phyloP scores from a whole-genome alignment of 2,888 invertebrate species.

The Strigamia maritima region DNA sequence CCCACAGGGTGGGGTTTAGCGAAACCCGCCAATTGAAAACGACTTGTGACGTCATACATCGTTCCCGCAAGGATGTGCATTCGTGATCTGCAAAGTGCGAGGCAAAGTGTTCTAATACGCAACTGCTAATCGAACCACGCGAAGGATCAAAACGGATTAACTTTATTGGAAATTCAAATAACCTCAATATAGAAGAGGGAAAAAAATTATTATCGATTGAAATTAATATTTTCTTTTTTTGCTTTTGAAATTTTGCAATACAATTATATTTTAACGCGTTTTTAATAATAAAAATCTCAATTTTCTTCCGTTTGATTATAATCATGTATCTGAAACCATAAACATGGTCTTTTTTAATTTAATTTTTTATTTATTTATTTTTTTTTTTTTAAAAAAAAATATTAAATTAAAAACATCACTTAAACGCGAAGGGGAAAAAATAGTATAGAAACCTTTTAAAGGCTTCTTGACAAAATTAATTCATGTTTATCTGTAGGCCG shows the following conservation, averaged over 20 bases:
- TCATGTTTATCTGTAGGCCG: constrained; percentile 28
- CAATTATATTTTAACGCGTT: not conserved
- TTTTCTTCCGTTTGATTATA: not conserved
- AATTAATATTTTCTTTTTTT: not conserved
- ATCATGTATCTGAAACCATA: not conserved
- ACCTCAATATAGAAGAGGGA: not conserved
- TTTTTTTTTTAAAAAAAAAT: no score
- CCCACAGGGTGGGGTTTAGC: constrained; percentile 29
- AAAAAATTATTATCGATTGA: not conserved
- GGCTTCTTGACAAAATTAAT: constrained; percentile 8
- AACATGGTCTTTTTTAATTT: not conserved
- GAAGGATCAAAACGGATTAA: constrained; percentile 18
- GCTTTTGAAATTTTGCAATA: not conserved
- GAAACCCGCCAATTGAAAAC: constrained; percentile 16
- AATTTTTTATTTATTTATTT: no score
- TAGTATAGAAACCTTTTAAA: not conserved
- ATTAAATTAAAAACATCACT: not conserved
- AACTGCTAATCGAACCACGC: constrained; percentile 22
- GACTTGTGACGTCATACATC: not conserved
- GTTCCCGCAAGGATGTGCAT: not conserved
- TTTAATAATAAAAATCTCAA: constrained; percentile 5
- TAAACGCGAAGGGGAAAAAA: not conserved
- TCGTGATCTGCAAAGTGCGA: constrained; percentile 27
- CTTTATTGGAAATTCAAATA: constrained; percentile 32
- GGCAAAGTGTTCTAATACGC: constrained; percentile 30